Conservation (phyloP, 2,888 invertebrate genomes). For the Poecilobothrus nobilitatus region DNA sequence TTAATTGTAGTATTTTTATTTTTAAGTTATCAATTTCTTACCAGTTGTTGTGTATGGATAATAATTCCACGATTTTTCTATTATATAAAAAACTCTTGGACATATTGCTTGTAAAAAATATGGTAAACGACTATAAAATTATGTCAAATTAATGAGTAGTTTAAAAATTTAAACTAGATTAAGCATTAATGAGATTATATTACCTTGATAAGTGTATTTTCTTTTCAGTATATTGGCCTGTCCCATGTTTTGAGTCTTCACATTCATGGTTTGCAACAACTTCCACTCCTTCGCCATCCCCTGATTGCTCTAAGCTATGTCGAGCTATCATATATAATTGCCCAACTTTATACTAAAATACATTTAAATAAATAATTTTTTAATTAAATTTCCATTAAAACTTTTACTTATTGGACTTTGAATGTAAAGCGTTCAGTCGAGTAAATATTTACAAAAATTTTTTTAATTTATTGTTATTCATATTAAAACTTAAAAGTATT, state of each 20-base stretch:
- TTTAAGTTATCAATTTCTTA: conserved; percentile 35
- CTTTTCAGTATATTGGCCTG: conserved; percentile 84
- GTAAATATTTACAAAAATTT: not conserved
- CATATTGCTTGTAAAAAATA: conserved; percentile 81
- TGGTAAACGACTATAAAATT: conserved; percentile 65
- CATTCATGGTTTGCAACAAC: conserved; percentile 77
- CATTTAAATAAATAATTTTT: not conserved
- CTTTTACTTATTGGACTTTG: not conserved
- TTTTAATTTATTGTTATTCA: too few species aligned
- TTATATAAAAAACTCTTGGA: conserved; percentile 85
- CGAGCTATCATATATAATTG: conserved; percentile 93
- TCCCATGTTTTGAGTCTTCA: conserved; percentile 68
- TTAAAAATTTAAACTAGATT: not conserved
- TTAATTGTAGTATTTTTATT: too few species aligned
- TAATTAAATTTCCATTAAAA: not conserved
- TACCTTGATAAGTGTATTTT: conserved; percentile 82
- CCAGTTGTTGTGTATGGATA: conserved; percentile 84
- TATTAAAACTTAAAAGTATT: too few species aligned
- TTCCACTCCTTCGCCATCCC: conserved; percentile 84
- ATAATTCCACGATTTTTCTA: conserved; percentile 92
- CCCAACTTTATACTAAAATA: conserved; percentile 71
- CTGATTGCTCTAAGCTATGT: conserved; percentile 85
- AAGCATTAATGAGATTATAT: conserved; percentile 4
- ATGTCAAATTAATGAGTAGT: not conserved
- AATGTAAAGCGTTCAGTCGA: too few species aligned